Evolutionary conservation across 2,888 invertebrate species (phyloP), one percentile per base, ranked within the genome.

Genomic region (Clanis bilineata): DNA sequence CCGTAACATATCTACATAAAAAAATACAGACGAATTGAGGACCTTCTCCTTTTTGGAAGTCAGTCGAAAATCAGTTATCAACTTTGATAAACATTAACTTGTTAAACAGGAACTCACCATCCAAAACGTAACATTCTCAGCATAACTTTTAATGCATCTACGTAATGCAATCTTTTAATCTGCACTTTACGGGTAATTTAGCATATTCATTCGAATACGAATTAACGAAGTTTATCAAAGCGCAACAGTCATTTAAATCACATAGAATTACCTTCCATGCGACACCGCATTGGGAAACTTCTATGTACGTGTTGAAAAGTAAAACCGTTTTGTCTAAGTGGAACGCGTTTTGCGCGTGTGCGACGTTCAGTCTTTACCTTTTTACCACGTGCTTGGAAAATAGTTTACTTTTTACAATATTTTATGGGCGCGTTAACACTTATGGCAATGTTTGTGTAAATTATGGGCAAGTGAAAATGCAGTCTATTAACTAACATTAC

Each of bases 241-340:
- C 25, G 43, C 28, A 57, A 28, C 56, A 57, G 39, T 64, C 60
- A 28, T 61, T 60, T 56, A 44, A 57, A 58, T 45, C 55, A 28
- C 58, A 64, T 62, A 58, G 64, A 71, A 70, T 64, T 57, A 28
- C 62, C 64, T 58, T 62, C 64, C 59, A 55, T 28, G 32, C 51
- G 51, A 51, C 51, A 51, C 51, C 28, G 51, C 51, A 51, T 51
- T 51, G 51, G 51, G 51, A 51, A 51, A 51, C 18, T 3, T 4
- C 51, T 21, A 51, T 18, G 51, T 51, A 51, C 32, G 51, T 51
- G 32, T 51, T 51, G 51, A 51, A 51, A 51, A 51, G 32, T 51
- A 51, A 32, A 32, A 51, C 51, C 32, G 12, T 32, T 51, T 51
- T 28, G 18, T 10, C 28, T 21, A 51, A 32, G 10, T 51, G 18